Evolutionary conservation across 1,140 invertebrate genomes (phyloP).

Genomic region (Gerris buenoi): DNA sequence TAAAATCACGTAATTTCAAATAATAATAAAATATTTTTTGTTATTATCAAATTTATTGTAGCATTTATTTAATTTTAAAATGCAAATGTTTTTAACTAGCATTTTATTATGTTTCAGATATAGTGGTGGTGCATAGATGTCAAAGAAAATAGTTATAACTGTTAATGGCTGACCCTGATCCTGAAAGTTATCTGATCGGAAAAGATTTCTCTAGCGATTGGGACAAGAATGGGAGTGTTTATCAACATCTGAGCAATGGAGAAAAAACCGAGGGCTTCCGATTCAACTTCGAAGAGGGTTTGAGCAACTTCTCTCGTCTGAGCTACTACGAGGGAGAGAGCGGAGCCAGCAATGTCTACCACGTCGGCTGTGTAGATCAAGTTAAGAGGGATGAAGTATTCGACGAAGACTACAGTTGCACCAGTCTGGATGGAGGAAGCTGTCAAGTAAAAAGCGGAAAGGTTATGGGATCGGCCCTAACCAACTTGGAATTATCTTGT

Average conservation of each 20-base stretch:
- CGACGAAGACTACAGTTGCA: neutral
- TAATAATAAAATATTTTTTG: no score
- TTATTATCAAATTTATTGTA: no score
- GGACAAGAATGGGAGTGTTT: neutral
- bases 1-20: no score
- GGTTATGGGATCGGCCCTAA: neutral
- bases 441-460: neutral
- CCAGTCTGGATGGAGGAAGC: neutral
- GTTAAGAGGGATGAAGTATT: neutral
- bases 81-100: no score
- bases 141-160: no score
- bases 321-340: neutral
- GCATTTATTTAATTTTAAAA: no score
- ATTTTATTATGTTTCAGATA: no score
- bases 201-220: neutral
- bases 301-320: neutral
- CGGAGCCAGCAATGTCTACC: neutral
- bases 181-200: neutral
- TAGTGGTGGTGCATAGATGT: no score
- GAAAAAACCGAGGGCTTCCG: neutral
- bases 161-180: neutral
- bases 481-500: neutral
- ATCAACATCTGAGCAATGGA: neutral
- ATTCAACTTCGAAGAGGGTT: neutral
- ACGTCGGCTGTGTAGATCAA: neutral